phyloP scores from a whole-genome alignment of 2,888 invertebrate species.

The Drosophila emarginata region DNA sequence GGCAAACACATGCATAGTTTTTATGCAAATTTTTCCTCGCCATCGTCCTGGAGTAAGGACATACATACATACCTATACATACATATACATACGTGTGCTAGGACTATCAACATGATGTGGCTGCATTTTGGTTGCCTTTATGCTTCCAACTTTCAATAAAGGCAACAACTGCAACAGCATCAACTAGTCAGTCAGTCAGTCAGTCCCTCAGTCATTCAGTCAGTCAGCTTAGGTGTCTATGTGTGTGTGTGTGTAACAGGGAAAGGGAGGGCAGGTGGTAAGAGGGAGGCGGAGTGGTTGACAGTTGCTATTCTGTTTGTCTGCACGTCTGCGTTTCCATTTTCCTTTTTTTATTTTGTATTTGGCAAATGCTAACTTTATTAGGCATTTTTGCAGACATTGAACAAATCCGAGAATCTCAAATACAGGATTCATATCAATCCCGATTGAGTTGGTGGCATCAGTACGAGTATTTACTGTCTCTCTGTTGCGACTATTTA shows the following conservation, averaged over 20 bases:
- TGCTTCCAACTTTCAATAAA: slow-evolving; percentile 53
- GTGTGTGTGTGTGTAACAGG: slow-evolving; percentile 12
- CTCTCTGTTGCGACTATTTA: slow-evolving; percentile 43
- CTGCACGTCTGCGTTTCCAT: slow-evolving; percentile 54
- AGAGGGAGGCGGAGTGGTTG: neutral
- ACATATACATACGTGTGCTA: slow-evolving; percentile 40
- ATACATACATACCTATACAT: slow-evolving; percentile 14
- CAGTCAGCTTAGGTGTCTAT: slow-evolving; percentile 10
- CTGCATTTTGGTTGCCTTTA: slow-evolving; percentile 43
- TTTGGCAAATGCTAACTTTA: slow-evolving; percentile 77
- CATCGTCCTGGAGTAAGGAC: slow-evolving; percentile 31
- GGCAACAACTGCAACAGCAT: slow-evolving; percentile 33
- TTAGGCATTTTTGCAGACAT: slow-evolving; percentile 60
- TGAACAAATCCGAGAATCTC: slow-evolving; percentile 35
- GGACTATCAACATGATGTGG: slow-evolving; percentile 23
- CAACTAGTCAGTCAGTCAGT: slow-evolving; percentile 1
- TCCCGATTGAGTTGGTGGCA: neutral
- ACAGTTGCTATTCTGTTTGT: slow-evolving; percentile 44
- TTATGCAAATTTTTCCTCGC: slow-evolving; percentile 56
- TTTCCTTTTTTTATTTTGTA: slow-evolving; percentile 24
- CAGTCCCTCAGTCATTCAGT: neutral
- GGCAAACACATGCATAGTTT: slow-evolving; percentile 52
- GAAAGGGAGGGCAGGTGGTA: neutral
- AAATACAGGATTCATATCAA: slow-evolving; percentile 28
- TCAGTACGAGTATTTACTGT: neutral